Base-by-base conservation (phyloP, 2,113 vertebrate species). In the Zapus hudsonius region DNA sequence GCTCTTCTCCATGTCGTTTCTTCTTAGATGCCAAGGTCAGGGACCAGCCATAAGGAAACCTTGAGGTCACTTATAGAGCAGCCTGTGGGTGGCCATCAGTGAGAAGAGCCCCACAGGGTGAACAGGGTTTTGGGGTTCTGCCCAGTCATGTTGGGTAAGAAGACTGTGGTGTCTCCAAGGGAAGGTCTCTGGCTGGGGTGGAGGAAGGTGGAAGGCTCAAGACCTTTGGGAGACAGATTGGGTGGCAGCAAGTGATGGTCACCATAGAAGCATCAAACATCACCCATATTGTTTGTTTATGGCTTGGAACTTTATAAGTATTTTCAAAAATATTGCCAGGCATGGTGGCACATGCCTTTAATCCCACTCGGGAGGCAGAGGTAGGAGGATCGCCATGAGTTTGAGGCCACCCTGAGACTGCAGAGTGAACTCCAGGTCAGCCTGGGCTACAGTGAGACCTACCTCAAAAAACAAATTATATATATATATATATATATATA, bases 201-300 rank as follows among this genome's bases (percentile, higher is more conserved):
- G 31, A 47, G 57, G 25, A 23, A 6, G 10, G 42, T 8, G 2
- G 52, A 15, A 47, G n/a, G 8, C 40, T 61, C 40, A 42, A 74
- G 64, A n/a, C 70, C 33, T 1, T 22, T 0, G 9, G 42, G 64
- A 63, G 74, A 42, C n/a, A 36, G 59, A n/a, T 1, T 15, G 27
- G 11, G 89, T 1, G 5, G 25, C n/a, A 17, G 69, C 2, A 3
- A 33, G 7, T 20, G 5, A 0, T 0, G 25, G 15, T 15, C 31
- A 36, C 27, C 19, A 8, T 67, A 91, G 94, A 80, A 20, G 25
- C n/a, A 38, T 16, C 8, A 8, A 38, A 12, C 27, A 5, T 63
- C 3, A 2, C 55, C 76, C 55, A 0, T 31, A 52, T 33, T 23
- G 3, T 40, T 40, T 66, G 0, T 19, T 3, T 5, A 4, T 63